phyloP scores from a whole-genome alignment of 1,140 invertebrate genomes.

The Tribolium madens region DNA sequence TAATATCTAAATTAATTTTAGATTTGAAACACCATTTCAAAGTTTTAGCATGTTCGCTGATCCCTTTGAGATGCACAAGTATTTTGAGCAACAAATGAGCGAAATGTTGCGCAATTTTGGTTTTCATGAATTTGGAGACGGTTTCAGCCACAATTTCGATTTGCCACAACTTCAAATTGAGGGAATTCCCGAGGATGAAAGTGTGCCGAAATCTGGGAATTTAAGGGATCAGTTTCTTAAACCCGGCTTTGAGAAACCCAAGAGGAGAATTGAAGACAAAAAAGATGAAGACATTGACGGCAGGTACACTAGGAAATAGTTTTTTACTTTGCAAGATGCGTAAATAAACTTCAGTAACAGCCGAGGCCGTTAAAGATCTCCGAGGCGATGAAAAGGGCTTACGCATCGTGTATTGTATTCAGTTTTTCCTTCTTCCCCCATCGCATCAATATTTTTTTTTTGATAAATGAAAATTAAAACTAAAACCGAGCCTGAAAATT shows the following conservation, averaged over 20 bases:
- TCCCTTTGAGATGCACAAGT: slow-evolving; percentile 67
- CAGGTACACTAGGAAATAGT: slow-evolving; percentile 62
- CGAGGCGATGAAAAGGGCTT: too few species aligned
- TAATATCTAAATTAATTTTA: not conserved
- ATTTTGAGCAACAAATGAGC: slow-evolving; percentile 67
- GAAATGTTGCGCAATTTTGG: slow-evolving; percentile 63
- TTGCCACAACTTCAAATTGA: slow-evolving; percentile 8
- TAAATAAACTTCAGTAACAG: too few species aligned
- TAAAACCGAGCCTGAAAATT: too few species aligned
- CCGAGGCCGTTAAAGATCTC: too few species aligned
- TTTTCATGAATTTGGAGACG: slow-evolving; percentile 58
- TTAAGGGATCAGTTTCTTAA: slow-evolving; percentile 68
- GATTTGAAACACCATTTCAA: not conserved
- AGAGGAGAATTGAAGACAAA: slow-evolving; percentile 55
- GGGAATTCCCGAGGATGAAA: slow-evolving; percentile 3
- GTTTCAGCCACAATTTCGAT: slow-evolving; percentile 41
- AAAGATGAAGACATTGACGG: slow-evolving; percentile 69
- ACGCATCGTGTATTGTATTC: too few species aligned
- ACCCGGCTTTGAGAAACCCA: slow-evolving; percentile 59
- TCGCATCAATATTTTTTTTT: too few species aligned
- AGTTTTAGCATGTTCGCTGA: slow-evolving; percentile 66
- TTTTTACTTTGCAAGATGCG: too few species aligned
- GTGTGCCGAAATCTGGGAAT: slow-evolving; percentile 35
- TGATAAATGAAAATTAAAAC: too few species aligned
- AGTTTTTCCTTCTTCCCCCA: too few species aligned